Evolutionary conservation across 2,797 vertebrate genomes (phyloP), one percentile per base, ranked within the genome.

Genomic region (Streptopelia turtur): DNA sequence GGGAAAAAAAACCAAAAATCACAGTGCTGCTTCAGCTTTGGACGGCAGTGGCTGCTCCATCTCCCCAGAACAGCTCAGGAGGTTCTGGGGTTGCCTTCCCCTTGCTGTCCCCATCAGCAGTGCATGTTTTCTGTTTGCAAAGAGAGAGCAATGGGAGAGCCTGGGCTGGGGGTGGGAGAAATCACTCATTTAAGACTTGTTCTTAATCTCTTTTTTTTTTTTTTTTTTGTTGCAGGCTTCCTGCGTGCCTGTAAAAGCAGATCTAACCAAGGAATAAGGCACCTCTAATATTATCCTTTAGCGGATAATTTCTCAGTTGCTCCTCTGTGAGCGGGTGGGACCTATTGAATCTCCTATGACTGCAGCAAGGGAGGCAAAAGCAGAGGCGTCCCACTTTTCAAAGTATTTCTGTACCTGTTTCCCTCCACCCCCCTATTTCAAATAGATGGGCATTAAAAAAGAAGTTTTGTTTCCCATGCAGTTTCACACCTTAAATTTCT

Each of bases 151-250:
- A 87, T 10, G 17, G 74, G 79, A 71, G 55, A 45, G 61, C 39
- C n/a, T 66, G 35, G 16, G 71, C 61, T 68, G 53, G 31, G 55
- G 69, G 80, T 75, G 72, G 89, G 60, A 94, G 69, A 94, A 85
- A 87, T 88, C 79, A 83, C 30, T 86, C 57, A 31, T 81, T 81
- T 92, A 75, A 93, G 45, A 35, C 76, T 83, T 52, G 45, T 6
- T 83, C 53, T 75, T 94, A 96, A 96, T 94, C 76, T 71, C 28
- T 75, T 68, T 88, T 71, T 74, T 88, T 89, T 83, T 94, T 75
- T 74, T 88, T 75, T 70, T 88, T 89, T 82, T 94, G 76, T 76
- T 61, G 61, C 61, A 80, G 69, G 78, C 69, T 95, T 95, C 91
- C 94, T 93, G 89, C 35, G 64, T 75, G 37, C 75, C 85, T 94